Conservation (phyloP, 1,140 invertebrate genomes). For the Protaetia brevitarsis region DNA sequence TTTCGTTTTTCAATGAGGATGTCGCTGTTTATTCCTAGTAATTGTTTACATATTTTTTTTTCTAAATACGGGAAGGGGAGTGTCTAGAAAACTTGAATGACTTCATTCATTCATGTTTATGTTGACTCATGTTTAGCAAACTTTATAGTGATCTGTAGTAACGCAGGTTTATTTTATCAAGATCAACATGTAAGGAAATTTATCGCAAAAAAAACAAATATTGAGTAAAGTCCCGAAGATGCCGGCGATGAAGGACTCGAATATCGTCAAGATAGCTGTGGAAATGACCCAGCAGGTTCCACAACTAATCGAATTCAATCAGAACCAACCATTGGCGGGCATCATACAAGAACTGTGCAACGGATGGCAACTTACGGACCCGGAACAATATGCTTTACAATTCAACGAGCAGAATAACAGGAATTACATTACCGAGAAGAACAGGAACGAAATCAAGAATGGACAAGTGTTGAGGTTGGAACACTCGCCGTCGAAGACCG, state of each 20-base stretch:
- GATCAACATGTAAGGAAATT: too few species aligned
- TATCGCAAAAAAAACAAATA: not conserved
- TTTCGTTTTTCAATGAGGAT: not conserved
- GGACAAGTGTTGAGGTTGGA: constrained; percentile 83
- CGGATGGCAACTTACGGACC: constrained; percentile 76
- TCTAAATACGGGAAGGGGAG: not conserved
- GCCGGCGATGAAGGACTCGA: constrained; percentile 68
- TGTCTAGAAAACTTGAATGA: not conserved
- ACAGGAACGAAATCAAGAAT: constrained; percentile 90
- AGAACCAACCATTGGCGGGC: constrained; percentile 78
- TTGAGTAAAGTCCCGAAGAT: constrained; percentile 47
- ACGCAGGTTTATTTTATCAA: too few species aligned
- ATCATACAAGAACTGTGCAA: constrained; percentile 84
- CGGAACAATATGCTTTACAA: constrained; percentile 82
- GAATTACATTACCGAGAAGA: constrained; percentile 96
- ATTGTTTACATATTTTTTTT: not conserved
- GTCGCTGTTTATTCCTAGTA: not conserved
- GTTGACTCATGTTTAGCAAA: not conserved
- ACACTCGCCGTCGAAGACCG: constrained; percentile 82
- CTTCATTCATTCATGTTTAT: not conserved
- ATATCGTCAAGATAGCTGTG: constrained; percentile 89
- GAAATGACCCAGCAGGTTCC: constrained; percentile 75
- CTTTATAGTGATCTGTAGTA: not conserved
- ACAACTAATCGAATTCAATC: constrained; percentile 86
- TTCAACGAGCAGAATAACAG: constrained; percentile 82